Evolutionary conservation across 2,888 invertebrate species (phyloP), one percentile per base, ranked within the genome.

Genomic region (Branchellion lobata): DNA sequence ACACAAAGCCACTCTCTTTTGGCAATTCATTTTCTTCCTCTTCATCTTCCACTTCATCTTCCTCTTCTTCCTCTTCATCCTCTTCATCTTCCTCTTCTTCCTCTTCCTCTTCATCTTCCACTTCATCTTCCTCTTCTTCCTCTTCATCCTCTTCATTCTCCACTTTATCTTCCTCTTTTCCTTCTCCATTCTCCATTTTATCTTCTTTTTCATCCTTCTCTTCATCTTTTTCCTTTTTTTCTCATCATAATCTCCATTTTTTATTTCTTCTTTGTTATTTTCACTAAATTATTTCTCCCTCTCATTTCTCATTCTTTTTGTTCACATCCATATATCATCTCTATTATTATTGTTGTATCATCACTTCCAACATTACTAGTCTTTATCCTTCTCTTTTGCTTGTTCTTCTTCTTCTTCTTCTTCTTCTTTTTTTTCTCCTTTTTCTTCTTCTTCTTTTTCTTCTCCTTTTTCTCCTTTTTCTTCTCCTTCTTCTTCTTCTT

Each of bases 1-100:
- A n/a, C n/a, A n/a, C n/a, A n/a, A n/a, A 8, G 8, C 40, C 40
- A 91, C 85, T 83, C 14, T 5, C 40, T 40, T 40, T 14, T 40
- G 14, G 14, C 40, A 40, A 40, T 40, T 14, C 40, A 14, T n/a
- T n/a, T n/a, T 24, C n/a, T 5, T 40, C n/a, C 11, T 2, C n/a
- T 5, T 21, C 40, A 8, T 72, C 40, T 47, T 31, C 31, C 29
- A 5, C 31, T 27, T 24, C 53, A n/a, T 24, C 27, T 75, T 24
- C 75, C 18, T 51, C 18, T n/a, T n/a, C n/a, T n/a, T n/a, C n/a
- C 11, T 24, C n/a, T 5, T 40, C n/a, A 14, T 2, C n/a, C 31
- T 21, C 40, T 1, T 72, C 40, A 24, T 31, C 31, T 53, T 51
- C 31, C 14, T 24, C 53, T 40, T 24, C 27, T 75, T 24, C 75